phyloP scores from a whole-genome alignment of 2,888 invertebrate species.

The Campopleginae sp. region DNA sequence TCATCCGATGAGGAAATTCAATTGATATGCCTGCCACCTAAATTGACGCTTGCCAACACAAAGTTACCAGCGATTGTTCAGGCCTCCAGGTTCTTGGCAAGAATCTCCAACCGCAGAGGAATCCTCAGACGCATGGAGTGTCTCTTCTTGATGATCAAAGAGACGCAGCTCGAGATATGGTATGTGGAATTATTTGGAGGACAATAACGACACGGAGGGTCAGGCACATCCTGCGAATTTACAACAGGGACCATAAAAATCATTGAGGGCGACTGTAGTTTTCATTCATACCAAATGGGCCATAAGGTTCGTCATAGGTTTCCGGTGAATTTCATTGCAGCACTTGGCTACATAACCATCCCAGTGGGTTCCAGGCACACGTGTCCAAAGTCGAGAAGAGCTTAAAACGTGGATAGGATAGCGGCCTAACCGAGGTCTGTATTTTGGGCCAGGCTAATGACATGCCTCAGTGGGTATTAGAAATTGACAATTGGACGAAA shows the following conservation, averaged over 20 bases:
- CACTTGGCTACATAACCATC: background rate
- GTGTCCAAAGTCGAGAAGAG: background rate
- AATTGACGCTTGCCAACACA: slow-evolving; percentile 13
- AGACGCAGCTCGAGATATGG: background rate
- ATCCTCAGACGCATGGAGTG: background rate
- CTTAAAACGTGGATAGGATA: slow-evolving; percentile 6
- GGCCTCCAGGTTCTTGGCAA: slow-evolving; percentile 1
- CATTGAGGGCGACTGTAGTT: background rate
- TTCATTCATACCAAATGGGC: background rate
- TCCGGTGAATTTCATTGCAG: slow-evolving; percentile 6
- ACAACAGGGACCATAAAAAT: background rate
- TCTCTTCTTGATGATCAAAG: slow-evolving; percentile 43
- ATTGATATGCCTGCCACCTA: slow-evolving; percentile 23
- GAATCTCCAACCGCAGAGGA: slow-evolving; percentile 1
- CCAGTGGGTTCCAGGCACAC: background rate
- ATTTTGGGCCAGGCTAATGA: slow-evolving; percentile 45
- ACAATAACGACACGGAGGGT: too few species aligned
- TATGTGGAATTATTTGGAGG: background rate
- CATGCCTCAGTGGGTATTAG: slow-evolving; percentile 46
- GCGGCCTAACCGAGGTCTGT: slow-evolving; percentile 4
- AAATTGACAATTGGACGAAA: slow-evolving; percentile 48
- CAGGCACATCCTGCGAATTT: background rate
- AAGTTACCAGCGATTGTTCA: slow-evolving; percentile 16
- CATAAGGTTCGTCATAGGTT: slow-evolving; percentile 6
- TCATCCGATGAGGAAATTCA: slow-evolving; percentile 15